phyloP scores from a whole-genome alignment of 1,140 invertebrate genomes.

The Halictus rubicundus region DNA sequence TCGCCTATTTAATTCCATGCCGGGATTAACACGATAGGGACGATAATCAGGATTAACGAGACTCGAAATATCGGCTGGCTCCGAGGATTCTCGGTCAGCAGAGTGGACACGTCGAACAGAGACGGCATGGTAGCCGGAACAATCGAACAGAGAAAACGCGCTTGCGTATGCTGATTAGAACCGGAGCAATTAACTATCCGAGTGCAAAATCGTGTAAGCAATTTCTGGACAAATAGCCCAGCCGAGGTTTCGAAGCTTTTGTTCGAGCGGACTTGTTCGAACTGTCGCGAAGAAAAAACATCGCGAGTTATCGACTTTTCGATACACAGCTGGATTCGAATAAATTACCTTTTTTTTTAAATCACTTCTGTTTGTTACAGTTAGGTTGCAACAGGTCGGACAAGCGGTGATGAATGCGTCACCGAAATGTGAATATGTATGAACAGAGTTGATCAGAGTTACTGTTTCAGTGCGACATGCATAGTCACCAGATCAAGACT shows the following conservation, averaged over 20 bases:
- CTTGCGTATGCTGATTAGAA: conserved; percentile 15
- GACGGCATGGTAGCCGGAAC: too few relatives aligned
- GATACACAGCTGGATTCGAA: too few relatives aligned
- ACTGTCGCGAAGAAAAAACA: not conserved
- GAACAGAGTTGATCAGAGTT: too few relatives aligned
- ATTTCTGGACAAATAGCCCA: conserved; percentile 27
- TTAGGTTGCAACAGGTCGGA: too few relatives aligned
- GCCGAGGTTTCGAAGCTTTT: not conserved
- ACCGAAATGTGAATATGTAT: too few relatives aligned
- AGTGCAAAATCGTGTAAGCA: conserved; percentile 42
- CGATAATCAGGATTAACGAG: conserved; percentile 15
- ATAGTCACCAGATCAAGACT: too few relatives aligned
- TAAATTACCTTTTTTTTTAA: too few relatives aligned
- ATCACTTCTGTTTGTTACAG: too few relatives aligned
- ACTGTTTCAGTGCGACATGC: too few relatives aligned
- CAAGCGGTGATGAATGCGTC: too few relatives aligned
- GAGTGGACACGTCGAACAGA: not conserved
- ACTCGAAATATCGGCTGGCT: not conserved
- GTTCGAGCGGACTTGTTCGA: not conserved
- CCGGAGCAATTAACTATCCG: conserved; percentile 22
- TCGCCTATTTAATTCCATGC: not conserved
- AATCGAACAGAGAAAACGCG: conserved; percentile 4
- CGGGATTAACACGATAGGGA: not conserved
- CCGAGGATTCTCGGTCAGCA: not conserved
- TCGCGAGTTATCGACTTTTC: not conserved